phyloP scores from a whole-genome alignment of 2,888 invertebrate genomes.

The Argyra leucocephala region DNA sequence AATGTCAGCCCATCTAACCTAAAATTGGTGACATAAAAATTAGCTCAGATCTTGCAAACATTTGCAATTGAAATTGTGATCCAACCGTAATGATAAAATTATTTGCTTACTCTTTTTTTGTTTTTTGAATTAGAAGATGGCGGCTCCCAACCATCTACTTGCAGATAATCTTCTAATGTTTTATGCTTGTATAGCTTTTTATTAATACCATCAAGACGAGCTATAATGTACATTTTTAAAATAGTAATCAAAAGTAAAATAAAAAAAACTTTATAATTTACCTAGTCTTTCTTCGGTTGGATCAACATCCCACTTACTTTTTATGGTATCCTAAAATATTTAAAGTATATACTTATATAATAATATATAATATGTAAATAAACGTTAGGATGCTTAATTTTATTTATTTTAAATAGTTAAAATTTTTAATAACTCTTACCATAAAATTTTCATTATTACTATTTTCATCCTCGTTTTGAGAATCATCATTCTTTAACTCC shows the following conservation, averaged over 20 bases:
- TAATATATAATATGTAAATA: too few relatives aligned
- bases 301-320: conserved; percentile 83
- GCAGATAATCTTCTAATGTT: conserved; percentile 89
- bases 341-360: too few relatives aligned
- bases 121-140: conserved; percentile 53
- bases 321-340: conserved; percentile 36
- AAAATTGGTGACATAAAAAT: conserved; percentile 21
- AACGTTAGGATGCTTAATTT: too few relatives aligned
- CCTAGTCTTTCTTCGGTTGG: conserved; percentile 70
- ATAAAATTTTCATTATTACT: conserved; percentile 18
- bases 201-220: conserved; percentile 83
- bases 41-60: neutral
- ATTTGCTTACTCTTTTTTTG: conserved; percentile 75
- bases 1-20: conserved; percentile 97
- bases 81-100: neutral
- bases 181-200: conserved; percentile 55
- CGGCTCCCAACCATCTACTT: conserved; percentile 63
- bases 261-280: conserved; percentile 47
- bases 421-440: neutral
- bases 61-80: too few relatives aligned
- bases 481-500: conserved; percentile 16
- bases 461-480: conserved; percentile 18
- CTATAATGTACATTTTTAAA: conserved; percentile 48
- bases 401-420: too few relatives aligned
- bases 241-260: conserved; percentile 9